Evolutionary conservation across 2,888 invertebrate genomes (phyloP), one percentile per base, ranked within the genome.

Genomic region (Athalia rosae): DNA sequence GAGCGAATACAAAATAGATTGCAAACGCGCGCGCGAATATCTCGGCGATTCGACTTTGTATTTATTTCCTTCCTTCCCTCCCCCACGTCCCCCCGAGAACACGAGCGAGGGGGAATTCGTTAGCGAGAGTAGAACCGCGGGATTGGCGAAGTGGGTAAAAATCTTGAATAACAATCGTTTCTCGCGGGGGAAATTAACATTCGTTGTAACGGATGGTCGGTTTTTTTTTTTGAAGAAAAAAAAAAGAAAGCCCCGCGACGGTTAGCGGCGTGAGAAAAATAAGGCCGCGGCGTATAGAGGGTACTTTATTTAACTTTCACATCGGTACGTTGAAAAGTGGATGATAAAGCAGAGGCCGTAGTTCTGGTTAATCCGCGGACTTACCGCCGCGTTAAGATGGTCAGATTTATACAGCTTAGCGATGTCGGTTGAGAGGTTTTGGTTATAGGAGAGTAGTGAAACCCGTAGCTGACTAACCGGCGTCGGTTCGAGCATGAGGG

Each of bases 341-440:
- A 67, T 48, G 77, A 11, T 77, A 62, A 76, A 63, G 69, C 50
- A 73, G 78, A 79, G 77, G 81, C 84, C 82, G 83, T 83, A 80
- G 84, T 83, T 82, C 80, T 76, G 80, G 79, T 85, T 89, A 89
- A 89, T 89, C 89, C 89, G 81, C 59, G 86, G 88, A 89, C 88
- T 89, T 89, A 89, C 87, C 87, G 86, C 87, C 85, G 83, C 82
- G 83, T 84, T 89, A 87, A 89, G 89, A 87, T 86, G 87, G 83
- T 83, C 87, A 89, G 89, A 89, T 89, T 89, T 89, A 89, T 89
- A 87, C 84, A 88, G 89, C 89, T 89, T 86, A 88, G 84, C 83
- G 80, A 81, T 58, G 71, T 71, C 58, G 71, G 71, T 71, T 71
- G 71, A 71, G 71, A 71, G 56, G 58, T 56, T 50, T 67, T 41